phyloP scores from a whole-genome alignment of 2,888 invertebrate genomes.

The Ophion costatus region DNA sequence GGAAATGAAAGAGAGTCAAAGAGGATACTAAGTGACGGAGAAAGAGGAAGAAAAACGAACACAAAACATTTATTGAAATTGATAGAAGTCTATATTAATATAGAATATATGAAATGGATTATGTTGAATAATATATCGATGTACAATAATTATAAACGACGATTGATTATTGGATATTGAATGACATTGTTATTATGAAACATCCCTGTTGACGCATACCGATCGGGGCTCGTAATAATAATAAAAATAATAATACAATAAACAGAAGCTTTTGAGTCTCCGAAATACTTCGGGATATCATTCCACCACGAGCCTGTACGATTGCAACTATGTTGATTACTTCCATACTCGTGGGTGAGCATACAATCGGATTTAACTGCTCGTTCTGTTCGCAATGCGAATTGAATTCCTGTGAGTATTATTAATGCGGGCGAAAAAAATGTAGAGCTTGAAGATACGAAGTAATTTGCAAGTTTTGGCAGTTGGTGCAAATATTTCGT shows the following conservation, averaged over 20 bases:
- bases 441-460: too few species aligned
- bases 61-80: constrained; percentile 75
- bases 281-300: constrained; percentile 9
- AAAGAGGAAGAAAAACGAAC: constrained; percentile 64
- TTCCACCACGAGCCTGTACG: neutral
- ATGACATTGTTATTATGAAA: constrained; percentile 71
- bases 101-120: constrained; percentile 81
- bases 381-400: too few species aligned
- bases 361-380: neutral
- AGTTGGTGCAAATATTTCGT: too few species aligned
- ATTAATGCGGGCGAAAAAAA: too few species aligned
- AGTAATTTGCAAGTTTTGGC: too few species aligned
- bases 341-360: too few species aligned
- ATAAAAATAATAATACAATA: constrained; percentile 45
- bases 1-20: constrained; percentile 10
- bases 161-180: constrained; percentile 78
- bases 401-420: too few species aligned
- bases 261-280: constrained; percentile 52
- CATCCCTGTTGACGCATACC: constrained; percentile 35
- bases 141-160: constrained; percentile 82
- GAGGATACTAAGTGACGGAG: constrained; percentile 72
- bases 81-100: constrained; percentile 81
- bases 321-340: neutral
- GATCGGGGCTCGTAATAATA: constrained; percentile 42
- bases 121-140: constrained; percentile 83